phyloP scores from a whole-genome alignment of 1,140 invertebrate species.

The Antheraea mylitta region DNA sequence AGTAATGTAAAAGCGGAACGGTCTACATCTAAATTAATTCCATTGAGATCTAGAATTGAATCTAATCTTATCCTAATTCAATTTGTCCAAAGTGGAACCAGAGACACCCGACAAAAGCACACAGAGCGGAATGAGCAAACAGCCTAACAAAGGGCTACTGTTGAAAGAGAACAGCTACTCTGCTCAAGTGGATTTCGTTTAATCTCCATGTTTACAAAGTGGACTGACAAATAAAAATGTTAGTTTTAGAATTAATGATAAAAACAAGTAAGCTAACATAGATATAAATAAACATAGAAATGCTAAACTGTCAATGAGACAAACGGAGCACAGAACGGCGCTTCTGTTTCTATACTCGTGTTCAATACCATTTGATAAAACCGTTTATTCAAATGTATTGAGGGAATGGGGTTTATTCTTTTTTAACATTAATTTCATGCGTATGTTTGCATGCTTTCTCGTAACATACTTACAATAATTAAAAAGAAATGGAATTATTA shows the following conservation, averaged over 20 bases:
- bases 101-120: constrained; percentile 32
- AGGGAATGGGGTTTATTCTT: constrained; percentile 1
- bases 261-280: background rate
- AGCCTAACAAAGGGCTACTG: constrained; percentile 32
- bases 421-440: no score
- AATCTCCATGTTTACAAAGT: constrained; percentile 3
- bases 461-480: no score
- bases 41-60: constrained; percentile 17
- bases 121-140: constrained; percentile 33
- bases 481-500: no score
- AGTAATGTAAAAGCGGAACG: constrained; percentile 2
- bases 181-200: background rate
- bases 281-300: background rate
- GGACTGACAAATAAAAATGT: background rate
- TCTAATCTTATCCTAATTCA: constrained; percentile 43
- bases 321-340: background rate
- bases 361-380: background rate
- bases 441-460: no score
- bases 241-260: background rate
- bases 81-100: constrained; percentile 52
- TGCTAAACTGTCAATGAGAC: background rate
- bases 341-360: background rate
- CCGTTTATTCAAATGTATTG: background rate
- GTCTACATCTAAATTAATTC: constrained; percentile 14
- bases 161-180: constrained; percentile 20